Base-by-base conservation (phyloP, 2,797 vertebrate genomes). In the Gadopsis marmoratus region DNA sequence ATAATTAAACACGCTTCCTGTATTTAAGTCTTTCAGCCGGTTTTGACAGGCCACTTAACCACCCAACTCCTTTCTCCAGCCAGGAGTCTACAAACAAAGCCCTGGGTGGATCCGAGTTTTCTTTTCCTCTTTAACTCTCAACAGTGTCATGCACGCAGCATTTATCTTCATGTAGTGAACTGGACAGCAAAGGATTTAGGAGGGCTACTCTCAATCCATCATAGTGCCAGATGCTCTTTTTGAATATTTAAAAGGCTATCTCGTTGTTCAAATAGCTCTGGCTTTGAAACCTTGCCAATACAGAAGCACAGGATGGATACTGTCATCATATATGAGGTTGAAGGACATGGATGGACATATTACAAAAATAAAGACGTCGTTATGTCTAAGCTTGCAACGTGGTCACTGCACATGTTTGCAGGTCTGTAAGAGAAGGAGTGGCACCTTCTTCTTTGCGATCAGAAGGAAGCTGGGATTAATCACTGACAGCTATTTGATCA, bases 201-300 rank as follows among this genome's bases (percentile, higher is more conserved):
- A 84, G 62, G 26, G 79, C 63, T 62, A 62, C 84, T 79, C 81
- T 76, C 80, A 74, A 82, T 92, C 82, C 55, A 78, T 85, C 85
- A 89, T 71, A n/a, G 74, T 88, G 84, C 74, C 84, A 74, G 80
- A 69, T 76, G 58, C 80, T 81, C 66, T 85, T 85, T 87, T 86
- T 92, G 84, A 90, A 91, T 91, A 89, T 89, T 88, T 87, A 88
- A 91, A 86, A 81, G 74, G 63, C 84, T 74, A 83, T 88, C 74
- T 86, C 72, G 61, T 71, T 88, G 82, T 89, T 92, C 86, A 90
- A 82, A 89, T 73, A 53, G 66, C 26, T 67, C 41, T 6, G 51
- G 79, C 63, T 79, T 79, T 83, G 68, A 89, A 59, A 54, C 55
- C 4, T 71, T 83, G 82, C 86, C 86, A 89, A 66, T 60, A 67